Percentiles rank a stretch among this genome's conserved stretches.
These are phyloP conservation scores for Eucriotettix oculatus DNA, from an alignment of 2,888 invertebrate species.

Conservation along the genomic window DNA sequence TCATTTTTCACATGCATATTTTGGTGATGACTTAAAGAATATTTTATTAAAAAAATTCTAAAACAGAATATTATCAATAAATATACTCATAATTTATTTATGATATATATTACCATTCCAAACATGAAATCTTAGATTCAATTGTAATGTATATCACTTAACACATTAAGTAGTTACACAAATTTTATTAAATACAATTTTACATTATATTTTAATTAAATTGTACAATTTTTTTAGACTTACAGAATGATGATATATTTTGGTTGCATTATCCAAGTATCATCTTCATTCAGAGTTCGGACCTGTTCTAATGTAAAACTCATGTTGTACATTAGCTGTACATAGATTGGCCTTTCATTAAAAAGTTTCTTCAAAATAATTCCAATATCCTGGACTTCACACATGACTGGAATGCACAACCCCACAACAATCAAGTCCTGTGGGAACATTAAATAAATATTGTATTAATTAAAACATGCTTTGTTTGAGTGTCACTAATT, in stretches of 20 bases:
- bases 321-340: conserved; percentile 23
- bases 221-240: conserved; percentile 5
- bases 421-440: conserved; percentile 34
- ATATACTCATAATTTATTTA: too few species aligned
- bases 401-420: conserved; percentile 32
- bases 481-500: too few species aligned
- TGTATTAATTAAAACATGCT: neutral
- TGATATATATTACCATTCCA: too few species aligned
- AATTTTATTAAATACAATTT: too few species aligned
- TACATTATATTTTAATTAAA: too few species aligned
- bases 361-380: conserved; percentile 22
- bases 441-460: conserved; percentile 7
- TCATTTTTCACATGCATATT: too few species aligned
- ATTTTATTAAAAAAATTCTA: too few species aligned
- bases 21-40: too few species aligned
- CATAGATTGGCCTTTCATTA: conserved; percentile 18
- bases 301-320: conserved; percentile 23
- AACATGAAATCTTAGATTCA: too few species aligned
- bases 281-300: conserved; percentile 20
- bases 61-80: too few species aligned
- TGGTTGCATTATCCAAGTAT: conserved; percentile 20
- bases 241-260: conserved; percentile 24
- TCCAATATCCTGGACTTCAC: conserved; percentile 23
- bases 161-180: too few species aligned
- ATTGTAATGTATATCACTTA: too few species aligned